Conservation (phyloP, 2,888 invertebrate species). For the Melanostoma scalare region DNA sequence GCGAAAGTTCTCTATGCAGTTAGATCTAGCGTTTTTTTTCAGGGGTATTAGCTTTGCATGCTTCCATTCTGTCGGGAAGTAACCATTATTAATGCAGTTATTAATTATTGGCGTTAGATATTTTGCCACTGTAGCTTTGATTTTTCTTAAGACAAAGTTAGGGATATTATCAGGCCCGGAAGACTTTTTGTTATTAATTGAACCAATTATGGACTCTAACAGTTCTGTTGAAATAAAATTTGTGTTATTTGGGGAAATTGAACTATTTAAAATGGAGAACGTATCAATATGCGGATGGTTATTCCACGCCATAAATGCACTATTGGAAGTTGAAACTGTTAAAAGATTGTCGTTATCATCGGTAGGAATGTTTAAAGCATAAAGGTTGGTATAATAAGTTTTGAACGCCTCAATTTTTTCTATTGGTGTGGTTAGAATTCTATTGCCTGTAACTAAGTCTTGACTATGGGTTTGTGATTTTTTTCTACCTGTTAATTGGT, state of each 20-base stretch:
- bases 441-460: background rate
- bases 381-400: background rate
- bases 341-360: background rate
- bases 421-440: background rate
- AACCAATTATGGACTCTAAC: no score
- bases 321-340: background rate
- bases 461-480: background rate
- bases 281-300: background rate
- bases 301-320: background rate
- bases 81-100: conserved; percentile 10
- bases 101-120: no score
- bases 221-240: no score
- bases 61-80: conserved; percentile 7
- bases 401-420: conserved; percentile 6
- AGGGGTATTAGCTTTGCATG: background rate
- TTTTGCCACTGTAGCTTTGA: no score
- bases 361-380: background rate
- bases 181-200: no score
- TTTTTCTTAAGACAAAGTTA: no score
- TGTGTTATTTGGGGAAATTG: no score
- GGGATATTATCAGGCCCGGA: background rate
- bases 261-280: no score
- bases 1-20: background rate
- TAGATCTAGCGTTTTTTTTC: background rate
- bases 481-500: background rate